These are phyloP conservation scores for Aptenodytes patagonicus DNA, from an alignment of 2,113 vertebrate species.

Conservation along the genomic window DNA sequence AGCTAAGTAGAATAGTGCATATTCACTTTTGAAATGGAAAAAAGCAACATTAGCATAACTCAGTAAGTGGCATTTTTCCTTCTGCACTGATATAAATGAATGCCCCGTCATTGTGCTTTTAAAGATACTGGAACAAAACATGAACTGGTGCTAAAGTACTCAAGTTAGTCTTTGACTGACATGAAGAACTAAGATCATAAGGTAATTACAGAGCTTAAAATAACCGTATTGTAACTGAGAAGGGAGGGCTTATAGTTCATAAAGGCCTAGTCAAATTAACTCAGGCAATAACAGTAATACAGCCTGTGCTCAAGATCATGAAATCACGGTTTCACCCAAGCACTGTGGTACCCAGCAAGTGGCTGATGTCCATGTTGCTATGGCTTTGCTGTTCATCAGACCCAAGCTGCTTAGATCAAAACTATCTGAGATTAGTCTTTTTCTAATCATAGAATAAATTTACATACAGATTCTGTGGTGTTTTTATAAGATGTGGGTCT, in stretches of 20 bases:
- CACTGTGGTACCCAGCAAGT: background rate
- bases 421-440: background rate
- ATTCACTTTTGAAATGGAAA: background rate
- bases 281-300: background rate
- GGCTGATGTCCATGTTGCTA: background rate
- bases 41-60: background rate
- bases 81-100: background rate
- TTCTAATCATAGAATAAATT: background rate
- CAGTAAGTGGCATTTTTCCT: background rate
- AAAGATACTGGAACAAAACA: background rate
- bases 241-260: background rate
- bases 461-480: background rate
- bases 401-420: background rate
- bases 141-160: background rate
- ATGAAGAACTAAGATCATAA: background rate
- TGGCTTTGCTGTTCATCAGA: background rate
- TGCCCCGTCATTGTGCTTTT: background rate
- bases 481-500: background rate
- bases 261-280: background rate
- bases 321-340: background rate
- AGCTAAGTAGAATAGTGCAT: accelerated
- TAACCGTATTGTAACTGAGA: background rate
- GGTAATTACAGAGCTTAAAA: background rate
- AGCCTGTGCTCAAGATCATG: background rate
- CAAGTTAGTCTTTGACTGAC: background rate